Conservation (phyloP, 1,140 invertebrate genomes). For the Metaphire vulgaris region DNA sequence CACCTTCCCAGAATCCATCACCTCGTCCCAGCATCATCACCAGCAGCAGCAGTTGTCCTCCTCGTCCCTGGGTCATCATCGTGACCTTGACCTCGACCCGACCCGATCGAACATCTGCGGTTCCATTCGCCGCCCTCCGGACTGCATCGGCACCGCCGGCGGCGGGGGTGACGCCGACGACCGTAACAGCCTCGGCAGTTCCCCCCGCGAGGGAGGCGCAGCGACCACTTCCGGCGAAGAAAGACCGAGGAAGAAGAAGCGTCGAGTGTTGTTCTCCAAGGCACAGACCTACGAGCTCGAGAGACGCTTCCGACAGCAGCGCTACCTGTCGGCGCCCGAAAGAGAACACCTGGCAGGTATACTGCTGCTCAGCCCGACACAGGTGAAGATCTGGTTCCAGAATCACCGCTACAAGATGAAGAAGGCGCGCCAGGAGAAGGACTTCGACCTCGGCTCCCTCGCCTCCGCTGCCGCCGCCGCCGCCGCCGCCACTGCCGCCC, state of each 20-base stretch:
- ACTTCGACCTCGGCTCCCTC: background rate
- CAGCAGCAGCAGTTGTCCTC: background rate
- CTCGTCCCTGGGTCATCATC: background rate
- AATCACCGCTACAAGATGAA: slow-evolving; percentile 62
- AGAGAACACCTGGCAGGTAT: slow-evolving; percentile 87
- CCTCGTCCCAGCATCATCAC: background rate
- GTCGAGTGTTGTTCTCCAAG: slow-evolving; percentile 94
- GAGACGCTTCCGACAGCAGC: slow-evolving; percentile 85
- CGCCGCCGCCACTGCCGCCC: no score
- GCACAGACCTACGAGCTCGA: slow-evolving; percentile 93
- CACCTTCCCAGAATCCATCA: background rate
- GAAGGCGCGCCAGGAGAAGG: slow-evolving; percentile 15
- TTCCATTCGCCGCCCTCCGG: background rate
- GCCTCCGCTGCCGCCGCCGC: no score
- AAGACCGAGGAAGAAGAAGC: slow-evolving; percentile 57
- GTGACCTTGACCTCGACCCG: background rate
- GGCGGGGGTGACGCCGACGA: background rate
- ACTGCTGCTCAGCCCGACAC: slow-evolving; percentile 50
- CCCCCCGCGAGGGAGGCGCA: no score
- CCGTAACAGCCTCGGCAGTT: background rate
- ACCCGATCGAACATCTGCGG: background rate
- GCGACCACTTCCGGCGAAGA: background rate
- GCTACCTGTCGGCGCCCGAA: slow-evolving; percentile 91
- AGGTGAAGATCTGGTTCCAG: slow-evolving; percentile 99
- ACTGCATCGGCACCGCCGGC: background rate